phyloP scores from a whole-genome alignment of 2,797 vertebrate genomes.

The Micropoecilia bifurca region DNA sequence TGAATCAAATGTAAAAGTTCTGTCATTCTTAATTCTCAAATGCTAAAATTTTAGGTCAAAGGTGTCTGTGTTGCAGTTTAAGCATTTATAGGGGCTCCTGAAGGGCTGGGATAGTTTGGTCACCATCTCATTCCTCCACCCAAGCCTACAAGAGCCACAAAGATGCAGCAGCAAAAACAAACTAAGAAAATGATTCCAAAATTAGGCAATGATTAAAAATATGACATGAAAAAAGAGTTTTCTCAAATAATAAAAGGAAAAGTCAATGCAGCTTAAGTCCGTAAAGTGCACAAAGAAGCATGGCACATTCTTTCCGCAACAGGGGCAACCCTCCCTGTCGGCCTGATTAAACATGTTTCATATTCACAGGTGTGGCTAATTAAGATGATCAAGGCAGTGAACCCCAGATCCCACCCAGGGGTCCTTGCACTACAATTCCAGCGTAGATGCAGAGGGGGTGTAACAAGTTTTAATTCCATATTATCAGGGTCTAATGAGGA shows the following conservation, averaged over 20 bases:
- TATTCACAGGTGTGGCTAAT: constrained; percentile 14
- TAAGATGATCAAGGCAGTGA: constrained; percentile 7
- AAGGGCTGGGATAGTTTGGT: too few species aligned
- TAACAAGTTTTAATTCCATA: constrained; percentile 4
- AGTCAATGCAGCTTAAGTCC: neutral
- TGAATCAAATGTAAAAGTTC: too few species aligned
- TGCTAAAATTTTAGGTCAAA: too few species aligned
- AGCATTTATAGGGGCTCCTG: too few species aligned
- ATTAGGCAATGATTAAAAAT: neutral
- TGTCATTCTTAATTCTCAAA: too few species aligned
- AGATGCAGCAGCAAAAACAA: too few species aligned
- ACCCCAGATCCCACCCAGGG: neutral
- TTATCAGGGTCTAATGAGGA: neutral
- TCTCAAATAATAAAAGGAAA: neutral
- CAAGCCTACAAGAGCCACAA: too few species aligned
- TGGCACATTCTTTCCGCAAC: neutral
- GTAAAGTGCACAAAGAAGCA: neutral
- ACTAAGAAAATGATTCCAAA: neutral
- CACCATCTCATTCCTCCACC: too few species aligned
- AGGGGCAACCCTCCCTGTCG: neutral
- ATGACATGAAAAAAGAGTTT: neutral
- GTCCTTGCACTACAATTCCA: neutral
- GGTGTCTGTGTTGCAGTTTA: too few species aligned
- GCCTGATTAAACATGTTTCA: neutral
- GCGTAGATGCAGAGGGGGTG: neutral